Evolutionary conservation across 2,888 invertebrate species (phyloP), one percentile per base, ranked within the genome.

Genomic region (Phania funesta): DNA sequence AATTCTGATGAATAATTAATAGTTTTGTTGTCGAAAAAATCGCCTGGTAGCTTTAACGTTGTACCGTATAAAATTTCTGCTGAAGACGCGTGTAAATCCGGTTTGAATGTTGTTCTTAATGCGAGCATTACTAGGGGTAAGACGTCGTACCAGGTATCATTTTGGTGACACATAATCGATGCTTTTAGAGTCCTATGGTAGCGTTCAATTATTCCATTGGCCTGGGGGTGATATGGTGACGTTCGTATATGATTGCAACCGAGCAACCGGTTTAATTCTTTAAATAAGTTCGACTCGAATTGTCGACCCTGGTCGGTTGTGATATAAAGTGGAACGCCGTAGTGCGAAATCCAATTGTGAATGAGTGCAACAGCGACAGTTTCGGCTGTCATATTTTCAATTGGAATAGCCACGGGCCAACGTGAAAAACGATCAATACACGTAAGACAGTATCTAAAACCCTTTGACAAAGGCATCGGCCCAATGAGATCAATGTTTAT

Each of bases 301-400:
- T 90, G 90, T 29, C 86, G 73, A 35, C 91, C 89, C 84, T 87
- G 87, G 85, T 90, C 90, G 11, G 89, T 88, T 16, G 89, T 90
- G 5, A 89, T 89, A 7, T 89, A 83, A 3, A 32, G 73, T 2
- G 91, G 92, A 11, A 87, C 85, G 0, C 91, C 91, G 74, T 88
- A 92, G 9, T 91, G 83, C 0, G 90, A 68, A 1, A 92, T 87
- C 92, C 91, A 92, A 0, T 83, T 80, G 0, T 64, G 41, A 18
- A 87, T 70, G 6, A 92, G 86, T 2, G 88, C 87, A n/a, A 79
- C 62, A 0, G 89, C 90, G 3, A 86, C 81, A 1, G 83, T 84
- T 20, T 73, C 67, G 9, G 81, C 73, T n/a, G 20, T 62, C 5
- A 84, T 85, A 56, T 87, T 84, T 26, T 24, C 11, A 1, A 87